A percentile compares a stretch with the other conserved stretches of the same genome.
Conservation (phyloP, 2,888 invertebrate species). For the Melinaea marsaeus region DNA sequence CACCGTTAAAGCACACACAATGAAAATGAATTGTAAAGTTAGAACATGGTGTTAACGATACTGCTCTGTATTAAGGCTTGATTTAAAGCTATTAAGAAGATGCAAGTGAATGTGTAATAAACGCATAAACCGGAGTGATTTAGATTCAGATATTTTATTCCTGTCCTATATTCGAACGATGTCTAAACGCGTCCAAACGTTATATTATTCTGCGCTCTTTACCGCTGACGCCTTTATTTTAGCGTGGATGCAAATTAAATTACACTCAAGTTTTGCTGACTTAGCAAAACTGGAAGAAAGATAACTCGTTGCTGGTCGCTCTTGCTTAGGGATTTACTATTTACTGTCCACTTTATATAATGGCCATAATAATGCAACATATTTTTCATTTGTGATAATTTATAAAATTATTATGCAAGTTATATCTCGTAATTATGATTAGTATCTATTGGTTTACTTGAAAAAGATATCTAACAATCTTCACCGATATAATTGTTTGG, state of each 20-base stretch:
- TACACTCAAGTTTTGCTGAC: conserved; percentile 66
- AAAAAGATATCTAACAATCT: conserved; percentile 36
- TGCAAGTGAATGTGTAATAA: background rate
- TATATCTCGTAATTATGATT: background rate
- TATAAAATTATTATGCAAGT: background rate
- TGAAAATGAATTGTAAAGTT: conserved; percentile 3
- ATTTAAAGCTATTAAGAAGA: background rate
- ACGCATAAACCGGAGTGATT: background rate
- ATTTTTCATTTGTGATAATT: background rate
- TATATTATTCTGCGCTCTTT: conserved; percentile 40
- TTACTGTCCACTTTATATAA: conserved; percentile 26
- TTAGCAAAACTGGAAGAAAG: conserved; percentile 53
- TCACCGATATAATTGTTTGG: conserved; percentile 47
- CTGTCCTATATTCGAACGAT: conserved; percentile 26
- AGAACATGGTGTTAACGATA: background rate
- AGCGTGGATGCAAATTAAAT: conserved; percentile 67
- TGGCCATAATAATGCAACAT: conserved; percentile 17
- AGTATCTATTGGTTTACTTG: background rate
- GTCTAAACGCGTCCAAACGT: conserved; percentile 40
- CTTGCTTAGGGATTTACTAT: conserved; percentile 29
- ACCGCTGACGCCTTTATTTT: conserved; percentile 59
- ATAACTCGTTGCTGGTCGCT: conserved; percentile 46
- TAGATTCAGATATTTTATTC: conserved; percentile 7
- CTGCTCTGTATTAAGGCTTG: background rate
- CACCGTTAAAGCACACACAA: conserved; percentile 7